Base-by-base conservation (phyloP, 2,888 invertebrate genomes). In the Sipha maydis region DNA sequence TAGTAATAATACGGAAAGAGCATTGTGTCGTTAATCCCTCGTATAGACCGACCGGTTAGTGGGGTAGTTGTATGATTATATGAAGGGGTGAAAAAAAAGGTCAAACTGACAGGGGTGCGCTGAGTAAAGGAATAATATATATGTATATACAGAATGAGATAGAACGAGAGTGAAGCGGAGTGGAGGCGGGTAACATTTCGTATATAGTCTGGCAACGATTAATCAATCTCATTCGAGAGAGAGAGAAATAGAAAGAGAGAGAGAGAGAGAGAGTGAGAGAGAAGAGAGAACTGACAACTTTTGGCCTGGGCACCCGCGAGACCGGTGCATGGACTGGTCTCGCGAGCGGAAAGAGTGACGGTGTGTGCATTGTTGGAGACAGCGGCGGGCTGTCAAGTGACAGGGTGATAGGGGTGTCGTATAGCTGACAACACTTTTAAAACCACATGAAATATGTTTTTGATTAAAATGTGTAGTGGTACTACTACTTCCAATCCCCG, bases 401-500 rank as follows among this genome's bases (percentile, higher is more conserved):
- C 78, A 25, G 11, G 69, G 69, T 9, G 21, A 14, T 31, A 34
- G 73, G 48, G 78, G 56, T 56, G 56, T 48, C 41, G 14, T 48
- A 41, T 69, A 19, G 82, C 86, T 75, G 86, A 88, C 86, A 88
- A 88, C 86, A 88, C 86, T 88, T 88, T 88, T 88, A 88, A 88
- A 88, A 88, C 86, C 86, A 88, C 80, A 75, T 88, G 86, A 88
- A 88, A 80, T 88, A 88, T 88, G 86, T 88, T 88, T 88, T 88
- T 88, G 86, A 88, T 88, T 88, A 88, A 88, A 88, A 88, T 80
- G 86, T 56, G 73, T 61, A 56, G 38, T 54, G 25, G 41, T 17
- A 28, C 61, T 19, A 28, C 1, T 11, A 48, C 48, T 48, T 48
- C 48, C 48, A 48, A 48, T 11, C 14, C 48, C 48, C 14, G 14